These are phyloP conservation scores for Monochamus alternatus DNA, from an alignment of 2,888 invertebrate genomes.

Conservation along the genomic window DNA sequence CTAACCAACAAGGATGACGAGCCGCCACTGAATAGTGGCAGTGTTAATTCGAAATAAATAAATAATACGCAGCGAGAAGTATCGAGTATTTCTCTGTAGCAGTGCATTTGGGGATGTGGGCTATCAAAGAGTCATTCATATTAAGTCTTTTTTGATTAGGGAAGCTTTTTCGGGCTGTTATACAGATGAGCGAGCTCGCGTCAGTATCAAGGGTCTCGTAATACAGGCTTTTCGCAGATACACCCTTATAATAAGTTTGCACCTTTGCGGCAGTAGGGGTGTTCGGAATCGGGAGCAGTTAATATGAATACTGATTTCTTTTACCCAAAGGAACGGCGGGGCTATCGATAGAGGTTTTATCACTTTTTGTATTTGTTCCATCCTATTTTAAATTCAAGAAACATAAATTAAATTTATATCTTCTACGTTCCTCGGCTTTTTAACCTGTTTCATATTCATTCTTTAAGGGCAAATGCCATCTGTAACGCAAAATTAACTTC, in stretches of 20 bases:
- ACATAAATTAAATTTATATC: slow-evolving; percentile 57
- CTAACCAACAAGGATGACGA: too few relatives aligned
- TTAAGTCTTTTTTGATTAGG: slow-evolving; percentile 63
- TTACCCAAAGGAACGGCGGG: slow-evolving; percentile 52
- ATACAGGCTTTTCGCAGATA: slow-evolving; percentile 67
- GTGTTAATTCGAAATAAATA: too few relatives aligned
- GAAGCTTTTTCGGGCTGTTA: slow-evolving; percentile 65
- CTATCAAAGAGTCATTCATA: slow-evolving; percentile 51
- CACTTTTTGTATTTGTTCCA: slow-evolving; percentile 60
- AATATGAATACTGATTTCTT: slow-evolving; percentile 67
- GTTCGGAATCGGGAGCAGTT: slow-evolving; percentile 66
- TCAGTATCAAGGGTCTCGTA: slow-evolving; percentile 67
- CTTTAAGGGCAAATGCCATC: slow-evolving; percentile 31
- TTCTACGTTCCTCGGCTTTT: slow-evolving; percentile 51
- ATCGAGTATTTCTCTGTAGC: too few relatives aligned
- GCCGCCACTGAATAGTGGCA: too few relatives aligned
- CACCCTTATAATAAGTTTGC: slow-evolving; percentile 70
- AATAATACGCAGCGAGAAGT: too few relatives aligned
- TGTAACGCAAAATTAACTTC: slow-evolving; percentile 30
- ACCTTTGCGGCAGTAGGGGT: slow-evolving; percentile 65
- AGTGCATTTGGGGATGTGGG: slow-evolving; percentile 36
- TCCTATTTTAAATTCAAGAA: slow-evolving; percentile 54
- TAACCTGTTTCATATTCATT: slow-evolving; percentile 37
- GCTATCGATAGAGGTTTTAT: slow-evolving; percentile 64
- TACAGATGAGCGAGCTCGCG: slow-evolving; percentile 67